Percentiles rank a stretch among this genome's conserved stretches.
Conservation (phyloP, 2,888 invertebrate species). For the Bembecia ichneumoniformis region DNA sequence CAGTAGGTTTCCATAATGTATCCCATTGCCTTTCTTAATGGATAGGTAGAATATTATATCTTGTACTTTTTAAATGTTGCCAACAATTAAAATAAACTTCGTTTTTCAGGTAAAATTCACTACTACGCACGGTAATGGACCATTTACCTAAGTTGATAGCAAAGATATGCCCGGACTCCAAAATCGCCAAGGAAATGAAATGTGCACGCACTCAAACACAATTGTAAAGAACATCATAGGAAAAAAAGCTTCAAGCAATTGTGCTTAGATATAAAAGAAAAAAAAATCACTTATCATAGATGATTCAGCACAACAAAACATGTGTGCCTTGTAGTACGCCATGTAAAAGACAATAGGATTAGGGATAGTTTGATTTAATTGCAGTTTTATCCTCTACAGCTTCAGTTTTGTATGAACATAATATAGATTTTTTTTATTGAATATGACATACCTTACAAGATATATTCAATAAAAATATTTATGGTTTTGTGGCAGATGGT, state of each 20-base stretch:
- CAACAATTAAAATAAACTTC: not conserved
- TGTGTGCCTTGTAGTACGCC: not conserved
- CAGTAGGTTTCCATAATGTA: not conserved
- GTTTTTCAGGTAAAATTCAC: not conserved
- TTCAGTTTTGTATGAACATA: not conserved
- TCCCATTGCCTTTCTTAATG: not conserved
- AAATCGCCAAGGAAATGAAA: not conserved
- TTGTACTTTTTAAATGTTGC: not conserved
- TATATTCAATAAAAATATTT: conserved; percentile 24
- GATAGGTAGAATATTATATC: not conserved
- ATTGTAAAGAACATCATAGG: not conserved
- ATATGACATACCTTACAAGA: conserved; percentile 18
- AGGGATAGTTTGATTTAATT: not conserved
- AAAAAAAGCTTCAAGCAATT: not conserved
- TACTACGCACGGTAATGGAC: not conserved
- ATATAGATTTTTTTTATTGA: not conserved
- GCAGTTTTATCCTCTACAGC: not conserved
- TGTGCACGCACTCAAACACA: not conserved
- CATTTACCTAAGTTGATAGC: not conserved
- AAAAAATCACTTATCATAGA: not conserved
- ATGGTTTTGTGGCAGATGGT: conserved; percentile 35
- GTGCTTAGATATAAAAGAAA: not conserved
- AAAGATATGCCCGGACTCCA: not conserved
- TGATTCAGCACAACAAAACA: not conserved
- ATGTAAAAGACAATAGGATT: not conserved